Evolutionary conservation across 2,888 invertebrate species (phyloP).

Genomic region (Cyclophora punctaria): DNA sequence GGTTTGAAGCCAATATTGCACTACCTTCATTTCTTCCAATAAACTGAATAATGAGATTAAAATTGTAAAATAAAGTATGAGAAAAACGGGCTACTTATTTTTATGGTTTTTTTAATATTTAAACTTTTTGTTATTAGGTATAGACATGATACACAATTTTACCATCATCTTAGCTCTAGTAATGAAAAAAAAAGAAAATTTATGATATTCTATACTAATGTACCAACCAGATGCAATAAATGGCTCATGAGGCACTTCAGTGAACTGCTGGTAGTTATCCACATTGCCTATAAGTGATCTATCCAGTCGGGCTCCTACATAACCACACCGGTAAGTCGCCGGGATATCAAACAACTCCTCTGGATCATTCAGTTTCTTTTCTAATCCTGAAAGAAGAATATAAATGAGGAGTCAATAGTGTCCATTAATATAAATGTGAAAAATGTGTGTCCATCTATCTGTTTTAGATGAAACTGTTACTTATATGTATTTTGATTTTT

Average conservation of each 20-base stretch:
- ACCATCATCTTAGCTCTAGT: no score
- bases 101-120: no score
- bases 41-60: no score
- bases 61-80: no score
- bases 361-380: conserved; percentile 80
- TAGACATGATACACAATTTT: no score
- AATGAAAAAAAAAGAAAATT: no score
- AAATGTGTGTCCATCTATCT: neutral
- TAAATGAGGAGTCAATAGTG: neutral
- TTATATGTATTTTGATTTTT: no score
- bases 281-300: conserved; percentile 72
- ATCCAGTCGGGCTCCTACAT: conserved; percentile 77
- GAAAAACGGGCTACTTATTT: no score
- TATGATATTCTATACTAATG: neutral
- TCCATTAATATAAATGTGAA: neutral
- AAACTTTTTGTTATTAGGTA: no score
- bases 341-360: conserved; percentile 92
- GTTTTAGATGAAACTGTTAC: no score
- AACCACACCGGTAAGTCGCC: conserved; percentile 74
- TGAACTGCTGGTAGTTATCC: conserved; percentile 61
- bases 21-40: no score
- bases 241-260: conserved; percentile 65
- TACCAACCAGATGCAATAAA: conserved; percentile 59
- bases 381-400: conserved; percentile 61
- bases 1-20: no score